Percentiles rank a stretch among this genome's conserved stretches.
Conservation (phyloP, 2,113 vertebrate genomes). For the Zapus hudsonius region DNA sequence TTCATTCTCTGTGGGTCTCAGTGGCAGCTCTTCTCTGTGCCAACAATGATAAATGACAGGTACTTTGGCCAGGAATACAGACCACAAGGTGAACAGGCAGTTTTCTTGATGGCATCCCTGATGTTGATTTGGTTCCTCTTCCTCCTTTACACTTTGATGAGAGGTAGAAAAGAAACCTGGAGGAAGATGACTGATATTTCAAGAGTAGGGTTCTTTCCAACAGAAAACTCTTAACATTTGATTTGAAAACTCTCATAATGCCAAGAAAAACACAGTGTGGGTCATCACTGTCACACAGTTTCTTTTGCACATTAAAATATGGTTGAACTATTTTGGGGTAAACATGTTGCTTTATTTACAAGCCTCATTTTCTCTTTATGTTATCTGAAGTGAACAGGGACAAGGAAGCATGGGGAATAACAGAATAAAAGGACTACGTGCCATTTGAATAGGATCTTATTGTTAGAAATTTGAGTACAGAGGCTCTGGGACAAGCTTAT, state of each 20-base stretch:
- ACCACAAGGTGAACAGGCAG: neutral
- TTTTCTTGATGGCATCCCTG: conserved; percentile 25
- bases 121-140: conserved; percentile 38
- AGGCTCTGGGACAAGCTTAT: too few species aligned
- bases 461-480: neutral
- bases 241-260: neutral
- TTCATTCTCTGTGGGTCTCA: conserved; percentile 57
- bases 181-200: neutral
- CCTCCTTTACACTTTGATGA: neutral
- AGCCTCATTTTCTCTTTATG: neutral
- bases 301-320: neutral
- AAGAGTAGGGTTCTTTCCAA: neutral
- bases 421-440: neutral
- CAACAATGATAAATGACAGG: conserved; percentile 58
- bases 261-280: neutral
- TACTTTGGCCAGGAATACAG: conserved; percentile 41
- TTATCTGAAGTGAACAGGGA: neutral
- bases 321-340: neutral
- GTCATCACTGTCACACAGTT: neutral
- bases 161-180: neutral
- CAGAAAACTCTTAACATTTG: neutral
- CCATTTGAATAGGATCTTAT: neutral
- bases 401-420: neutral
- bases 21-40: conserved; percentile 62
- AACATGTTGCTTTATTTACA: neutral